Evolutionary conservation across 2,888 invertebrate genomes (phyloP), one percentile per base, ranked within the genome.

Genomic region (Megalurothrips usitatus): DNA sequence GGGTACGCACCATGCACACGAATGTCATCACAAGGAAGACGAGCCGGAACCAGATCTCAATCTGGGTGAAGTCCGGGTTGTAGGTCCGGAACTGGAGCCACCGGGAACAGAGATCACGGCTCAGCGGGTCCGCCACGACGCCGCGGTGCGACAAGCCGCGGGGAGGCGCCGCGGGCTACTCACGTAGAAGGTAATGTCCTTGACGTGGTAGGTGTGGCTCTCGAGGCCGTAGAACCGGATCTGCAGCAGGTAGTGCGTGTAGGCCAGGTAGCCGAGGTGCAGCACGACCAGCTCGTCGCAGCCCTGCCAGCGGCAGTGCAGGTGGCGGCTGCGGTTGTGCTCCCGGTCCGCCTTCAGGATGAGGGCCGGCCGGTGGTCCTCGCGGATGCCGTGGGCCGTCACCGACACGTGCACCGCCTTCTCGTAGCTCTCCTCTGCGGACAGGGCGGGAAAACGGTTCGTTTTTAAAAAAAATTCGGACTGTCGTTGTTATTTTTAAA

Each of bases 1-100:
- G 58, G 68, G 81, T 81, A 91, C 93, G 93, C 91, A 97, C 97
- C 84, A 95, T 93, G 63, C 95, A 92, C 82, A 92, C 88, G 87
- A 98, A 98, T 1, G 97, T 94, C 75, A 94, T 91, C 78, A 97
- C 88, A 80, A 98, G 89, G 88, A 98, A 98, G 85, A 98, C 94
- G 86, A 98, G 95, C 84, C 98, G 90, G 87, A 98, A 97, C 96
- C 98, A 98, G 83, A 98, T 96, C 89, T 98, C 98, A 86, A 98
- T 94, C 89, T 97, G 96, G 49, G 98, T 98, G 86, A 98, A 99
- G 14, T 94, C 94, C 79, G 97, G 96, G 88, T 97, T 98, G 88
- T 97, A 98, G 4, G 95, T 96, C 88, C 97, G 97, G 87, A 97
- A 97, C 98, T 98, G 90, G 82, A 92, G 92, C 84, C 82, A 84